Percentiles rank a stretch among this genome's conserved stretches.
phyloP scores from a whole-genome alignment of 2,888 invertebrate genomes.

The Geophilus truncorum region DNA sequence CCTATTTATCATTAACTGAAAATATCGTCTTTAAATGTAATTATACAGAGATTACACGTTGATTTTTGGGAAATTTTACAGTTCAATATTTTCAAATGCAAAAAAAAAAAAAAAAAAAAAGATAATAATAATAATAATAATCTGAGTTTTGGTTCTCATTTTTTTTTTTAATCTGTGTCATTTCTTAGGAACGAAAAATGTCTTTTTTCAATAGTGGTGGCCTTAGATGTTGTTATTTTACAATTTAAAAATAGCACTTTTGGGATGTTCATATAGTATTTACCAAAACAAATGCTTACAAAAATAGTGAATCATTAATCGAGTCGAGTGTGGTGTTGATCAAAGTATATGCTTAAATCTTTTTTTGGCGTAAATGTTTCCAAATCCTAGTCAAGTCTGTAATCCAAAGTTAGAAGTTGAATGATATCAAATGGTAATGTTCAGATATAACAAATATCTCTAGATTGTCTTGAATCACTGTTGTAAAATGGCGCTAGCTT shows the following conservation, averaged over 20 bases:
- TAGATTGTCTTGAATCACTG: background rate
- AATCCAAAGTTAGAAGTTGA: background rate
- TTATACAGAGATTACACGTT: slow-evolving; percentile 31
- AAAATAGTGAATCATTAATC: background rate
- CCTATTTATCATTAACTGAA: background rate
- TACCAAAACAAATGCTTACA: background rate
- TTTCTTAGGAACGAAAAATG: background rate
- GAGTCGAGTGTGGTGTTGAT: background rate
- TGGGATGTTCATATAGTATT: background rate
- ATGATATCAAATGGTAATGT: background rate
- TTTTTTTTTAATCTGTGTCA: background rate
- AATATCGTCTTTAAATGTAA: too few species aligned
- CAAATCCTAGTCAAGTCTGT: background rate
- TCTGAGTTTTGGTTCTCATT: background rate
- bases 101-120: too few species aligned
- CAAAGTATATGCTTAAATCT: background rate
- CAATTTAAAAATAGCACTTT: background rate
- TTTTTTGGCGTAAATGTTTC: background rate
- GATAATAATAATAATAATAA: too few species aligned
- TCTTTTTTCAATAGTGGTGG: slow-evolving; percentile 30
- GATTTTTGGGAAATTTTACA: slow-evolving; percentile 34
- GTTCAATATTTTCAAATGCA: background rate
- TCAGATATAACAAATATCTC: background rate
- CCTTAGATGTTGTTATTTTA: slow-evolving; percentile 28
- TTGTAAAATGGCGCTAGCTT: background rate